Conservation (phyloP, 2,888 invertebrate genomes). For the Blera fallax region DNA sequence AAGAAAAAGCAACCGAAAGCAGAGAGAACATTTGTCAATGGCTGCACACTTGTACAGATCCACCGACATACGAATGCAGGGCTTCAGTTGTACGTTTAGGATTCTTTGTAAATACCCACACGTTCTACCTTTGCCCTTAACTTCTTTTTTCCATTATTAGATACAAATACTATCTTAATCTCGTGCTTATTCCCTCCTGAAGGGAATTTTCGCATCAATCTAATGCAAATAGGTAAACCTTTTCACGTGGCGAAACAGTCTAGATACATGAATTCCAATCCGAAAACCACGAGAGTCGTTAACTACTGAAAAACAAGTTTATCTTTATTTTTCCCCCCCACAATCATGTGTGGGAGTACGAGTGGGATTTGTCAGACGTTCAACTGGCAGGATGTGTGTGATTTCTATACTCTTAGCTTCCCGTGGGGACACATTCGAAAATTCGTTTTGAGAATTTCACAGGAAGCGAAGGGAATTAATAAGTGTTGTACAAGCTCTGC, state of each 20-base stretch:
- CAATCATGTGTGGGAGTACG: neutral
- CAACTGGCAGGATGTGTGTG: slow-evolving; percentile 39
- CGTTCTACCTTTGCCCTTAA: slow-evolving; percentile 2
- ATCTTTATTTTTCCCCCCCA: neutral
- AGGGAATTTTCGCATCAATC: slow-evolving; percentile 45
- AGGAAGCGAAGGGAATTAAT: slow-evolving; percentile 8
- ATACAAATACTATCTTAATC: slow-evolving; percentile 35
- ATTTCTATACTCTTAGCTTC: slow-evolving; percentile 22
- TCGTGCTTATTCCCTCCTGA: neutral
- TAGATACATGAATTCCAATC: slow-evolving; percentile 38
- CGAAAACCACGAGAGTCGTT: slow-evolving; percentile 52
- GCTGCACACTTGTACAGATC: neutral
- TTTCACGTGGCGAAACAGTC: slow-evolving; percentile 16
- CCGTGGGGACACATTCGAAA: slow-evolving; percentile 39
- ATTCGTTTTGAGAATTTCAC: slow-evolving; percentile 12
- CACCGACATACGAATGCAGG: slow-evolving; percentile 3
- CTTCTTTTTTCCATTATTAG: neutral
- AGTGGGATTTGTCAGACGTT: slow-evolving; percentile 1
- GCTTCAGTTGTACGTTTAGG: slow-evolving; percentile 18
- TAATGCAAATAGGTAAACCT: slow-evolving; percentile 63
- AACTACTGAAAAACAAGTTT: slow-evolving; percentile 22
- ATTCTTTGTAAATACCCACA: neutral
- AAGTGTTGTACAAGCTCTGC: slow-evolving; percentile 33
- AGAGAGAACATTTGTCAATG: slow-evolving; percentile 35
- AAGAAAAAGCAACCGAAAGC: slow-evolving; percentile 9